Percentiles rank a stretch among this genome's conserved stretches.
Evolutionary conservation across 2,888 invertebrate genomes (phyloP).

Genomic region (Sesamia inferens): DNA sequence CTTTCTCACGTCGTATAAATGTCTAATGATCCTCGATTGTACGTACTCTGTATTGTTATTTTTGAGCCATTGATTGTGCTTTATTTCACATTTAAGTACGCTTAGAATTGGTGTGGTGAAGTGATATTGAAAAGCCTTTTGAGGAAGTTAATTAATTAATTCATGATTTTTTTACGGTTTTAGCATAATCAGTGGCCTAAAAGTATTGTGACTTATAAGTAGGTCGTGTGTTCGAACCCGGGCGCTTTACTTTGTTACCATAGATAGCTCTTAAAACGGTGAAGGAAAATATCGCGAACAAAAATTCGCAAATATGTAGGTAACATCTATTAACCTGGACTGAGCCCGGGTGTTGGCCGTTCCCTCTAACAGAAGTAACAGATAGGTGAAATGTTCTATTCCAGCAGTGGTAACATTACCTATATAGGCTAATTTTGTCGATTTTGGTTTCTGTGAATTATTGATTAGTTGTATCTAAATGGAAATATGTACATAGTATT

Average conservation of each 20-base stretch:
- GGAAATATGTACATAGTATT: too few species aligned
- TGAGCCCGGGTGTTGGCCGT: not conserved
- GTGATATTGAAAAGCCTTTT: slow-evolving; percentile 31
- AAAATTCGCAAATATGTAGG: too few species aligned
- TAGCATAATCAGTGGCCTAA: not conserved
- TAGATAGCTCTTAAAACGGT: not conserved
- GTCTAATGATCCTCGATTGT: slow-evolving; percentile 72
- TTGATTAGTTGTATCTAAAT: not conserved
- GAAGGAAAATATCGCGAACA: not conserved
- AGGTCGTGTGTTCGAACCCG: not conserved
- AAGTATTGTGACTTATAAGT: not conserved
- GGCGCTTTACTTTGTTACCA: not conserved
- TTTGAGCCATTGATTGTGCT: slow-evolving; percentile 67
- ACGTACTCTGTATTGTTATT: slow-evolving; percentile 71
- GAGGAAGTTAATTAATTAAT: slow-evolving; percentile 39
- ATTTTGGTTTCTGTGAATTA: not conserved
- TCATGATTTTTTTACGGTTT: slow-evolving; percentile 9
- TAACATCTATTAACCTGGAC: not conserved
- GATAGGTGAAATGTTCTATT: not conserved
- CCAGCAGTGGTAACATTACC: not conserved
- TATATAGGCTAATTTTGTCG: not conserved
- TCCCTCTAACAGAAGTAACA: not conserved
- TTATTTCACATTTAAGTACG: slow-evolving; percentile 55
- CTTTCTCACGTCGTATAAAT: slow-evolving; percentile 82
- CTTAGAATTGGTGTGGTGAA: slow-evolving; percentile 36